phyloP scores from a whole-genome alignment of 2,113 vertebrate species.

The Promerops cafer region DNA sequence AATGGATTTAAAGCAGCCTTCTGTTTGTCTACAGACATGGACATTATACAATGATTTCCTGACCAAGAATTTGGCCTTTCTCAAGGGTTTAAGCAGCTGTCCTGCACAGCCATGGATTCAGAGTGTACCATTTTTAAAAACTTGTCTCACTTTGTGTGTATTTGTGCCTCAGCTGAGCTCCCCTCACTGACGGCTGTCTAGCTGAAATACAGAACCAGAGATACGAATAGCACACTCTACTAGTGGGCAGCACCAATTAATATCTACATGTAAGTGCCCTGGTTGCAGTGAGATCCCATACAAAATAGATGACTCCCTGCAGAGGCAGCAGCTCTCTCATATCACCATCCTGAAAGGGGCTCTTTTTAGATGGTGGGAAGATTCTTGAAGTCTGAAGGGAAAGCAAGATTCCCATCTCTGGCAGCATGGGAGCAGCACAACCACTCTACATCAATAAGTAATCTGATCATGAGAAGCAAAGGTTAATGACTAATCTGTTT shows the following conservation, averaged over 20 bases:
- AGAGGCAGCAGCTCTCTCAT: background rate
- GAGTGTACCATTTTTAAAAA: background rate
- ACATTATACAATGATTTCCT: background rate
- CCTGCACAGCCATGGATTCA: background rate
- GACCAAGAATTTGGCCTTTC: background rate
- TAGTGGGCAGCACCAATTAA: background rate
- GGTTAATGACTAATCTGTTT: conserved; percentile 69
- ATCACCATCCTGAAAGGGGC: background rate
- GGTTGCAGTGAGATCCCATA: background rate
- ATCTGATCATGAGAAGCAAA: conserved; percentile 63
- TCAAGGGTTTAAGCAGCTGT: background rate
- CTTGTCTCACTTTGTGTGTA: background rate
- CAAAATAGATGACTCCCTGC: background rate
- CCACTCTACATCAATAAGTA: conserved; percentile 46
- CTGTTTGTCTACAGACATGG: background rate
- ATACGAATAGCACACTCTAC: fast-evolving
- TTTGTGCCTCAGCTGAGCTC: background rate
- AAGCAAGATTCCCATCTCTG: background rate
- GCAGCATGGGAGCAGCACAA: background rate
- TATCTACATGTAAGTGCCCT: background rate
- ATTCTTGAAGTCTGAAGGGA: background rate
- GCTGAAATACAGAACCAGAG: background rate
- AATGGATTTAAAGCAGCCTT: background rate
- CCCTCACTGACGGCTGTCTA: background rate
- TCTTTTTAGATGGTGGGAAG: background rate